Conservation (phyloP, 64 coral and sea anemone species). For the Trachythela sp. region DNA sequence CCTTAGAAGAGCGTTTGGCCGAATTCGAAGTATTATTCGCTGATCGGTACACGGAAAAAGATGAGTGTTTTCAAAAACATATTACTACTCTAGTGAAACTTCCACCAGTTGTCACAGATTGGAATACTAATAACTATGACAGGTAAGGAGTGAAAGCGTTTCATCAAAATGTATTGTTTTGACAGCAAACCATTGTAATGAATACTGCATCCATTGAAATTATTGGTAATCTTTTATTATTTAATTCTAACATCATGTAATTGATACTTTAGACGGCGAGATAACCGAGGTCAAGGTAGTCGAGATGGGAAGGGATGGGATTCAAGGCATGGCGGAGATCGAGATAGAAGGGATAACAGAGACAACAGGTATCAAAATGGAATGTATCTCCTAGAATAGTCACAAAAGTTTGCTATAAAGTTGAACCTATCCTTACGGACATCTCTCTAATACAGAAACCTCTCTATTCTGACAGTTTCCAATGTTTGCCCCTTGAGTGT, state of each 20-base stretch:
- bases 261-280: background rate
- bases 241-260: background rate
- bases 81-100: constrained; percentile 55
- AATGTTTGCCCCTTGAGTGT: too few relatives aligned
- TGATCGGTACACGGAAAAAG: constrained; percentile 72
- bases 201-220: background rate
- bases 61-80: constrained; percentile 80
- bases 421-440: too few relatives aligned
- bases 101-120: constrained; percentile 68
- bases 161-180: background rate
- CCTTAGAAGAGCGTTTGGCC: constrained; percentile 50
- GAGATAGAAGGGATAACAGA: background rate
- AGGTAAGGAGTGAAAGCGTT: background rate
- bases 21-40: constrained; percentile 78
- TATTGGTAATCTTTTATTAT: too few relatives aligned
- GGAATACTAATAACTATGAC: constrained; percentile 24
- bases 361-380: too few relatives aligned
- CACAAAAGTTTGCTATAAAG: too few relatives aligned
- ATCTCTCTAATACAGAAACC: too few relatives aligned
- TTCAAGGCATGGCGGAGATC: background rate
- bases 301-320: background rate
- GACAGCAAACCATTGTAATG: background rate
- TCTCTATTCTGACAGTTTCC: too few relatives aligned
- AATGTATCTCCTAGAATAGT: too few relatives aligned
- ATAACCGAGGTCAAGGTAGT: background rate